Conservation (phyloP, 2,797 vertebrate species). For the Spondyliosoma cantharus region DNA sequence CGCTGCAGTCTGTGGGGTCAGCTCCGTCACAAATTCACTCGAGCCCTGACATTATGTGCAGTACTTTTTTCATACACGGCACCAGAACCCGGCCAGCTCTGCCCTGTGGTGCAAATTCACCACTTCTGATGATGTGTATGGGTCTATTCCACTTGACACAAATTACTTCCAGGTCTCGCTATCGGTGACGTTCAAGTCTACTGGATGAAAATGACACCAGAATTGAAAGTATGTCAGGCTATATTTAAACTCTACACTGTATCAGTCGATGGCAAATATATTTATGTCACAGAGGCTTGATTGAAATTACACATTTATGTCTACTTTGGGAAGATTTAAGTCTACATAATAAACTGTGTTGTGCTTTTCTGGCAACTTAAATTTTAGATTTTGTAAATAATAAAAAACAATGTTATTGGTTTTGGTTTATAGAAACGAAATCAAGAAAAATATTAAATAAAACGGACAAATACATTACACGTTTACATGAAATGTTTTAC, state of each 20-base stretch:
- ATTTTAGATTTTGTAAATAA: neutral
- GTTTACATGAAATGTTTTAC: neutral
- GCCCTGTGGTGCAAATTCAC: slow-evolving; percentile 11
- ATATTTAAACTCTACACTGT: neutral
- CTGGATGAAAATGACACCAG: slow-evolving; percentile 3
- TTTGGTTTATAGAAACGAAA: neutral
- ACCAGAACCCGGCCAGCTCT: slow-evolving; percentile 10
- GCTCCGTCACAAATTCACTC: slow-evolving; percentile 36
- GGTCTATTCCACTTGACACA: slow-evolving; percentile 19
- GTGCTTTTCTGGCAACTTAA: neutral
- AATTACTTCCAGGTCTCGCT: slow-evolving; percentile 7
- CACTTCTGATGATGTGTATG: slow-evolving; percentile 25
- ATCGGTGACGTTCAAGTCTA: neutral
- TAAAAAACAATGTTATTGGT: neutral
- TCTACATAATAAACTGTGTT: neutral
- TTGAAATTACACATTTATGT: neutral
- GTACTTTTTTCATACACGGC: neutral
- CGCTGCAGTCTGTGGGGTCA: slow-evolving; percentile 26
- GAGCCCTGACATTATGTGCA: slow-evolving; percentile 35
- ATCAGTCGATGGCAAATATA: neutral
- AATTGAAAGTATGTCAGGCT: neutral
- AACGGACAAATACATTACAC: neutral
- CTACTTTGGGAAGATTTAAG: neutral
- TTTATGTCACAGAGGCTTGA: neutral
- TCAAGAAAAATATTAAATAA: neutral